Base-by-base conservation (phyloP, 2,797 vertebrate genomes). In the Miichthys miiuy region DNA sequence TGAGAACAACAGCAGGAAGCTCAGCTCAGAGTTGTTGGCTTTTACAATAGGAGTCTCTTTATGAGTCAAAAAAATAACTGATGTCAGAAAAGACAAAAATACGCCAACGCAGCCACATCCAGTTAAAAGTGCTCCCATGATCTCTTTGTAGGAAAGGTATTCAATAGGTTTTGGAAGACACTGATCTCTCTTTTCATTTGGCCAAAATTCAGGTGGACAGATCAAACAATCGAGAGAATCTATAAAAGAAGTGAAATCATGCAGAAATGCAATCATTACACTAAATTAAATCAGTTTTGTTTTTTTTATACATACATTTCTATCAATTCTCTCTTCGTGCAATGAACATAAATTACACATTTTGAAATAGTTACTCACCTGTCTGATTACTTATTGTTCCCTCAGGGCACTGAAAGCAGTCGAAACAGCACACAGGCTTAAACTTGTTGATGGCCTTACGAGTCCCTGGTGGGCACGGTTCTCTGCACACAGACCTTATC, bases 11-110 rank as follows among this genome's bases (percentile, higher is more conserved):
- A 95, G 55, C 42, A 95, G 81, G 62, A 95, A 92, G 38, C 89
- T 94, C 48, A 94, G 41, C 68, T 94, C 90, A n/a, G 90, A 93
- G 84, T 93, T 93, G 71, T 91, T 93, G 72, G 84, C 86, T 42
- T 84, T 93, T 0, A 93, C 89, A 38, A 94, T 90, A 2, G 93
- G 91, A 25, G 87, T 92, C 30, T 94, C 86, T 77, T 80, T 92
- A 63, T 91, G 87, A 66, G 73, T 79, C 48, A 90, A 76, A 67
- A 92, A 91, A 5, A 90, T 78, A 0, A 87, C 67, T 3, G 82
- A 88, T 52, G 69, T 87, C n/a, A 92, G 50, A 48, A 93, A 72
- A 11, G 85, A 82, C 44, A 92, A 65, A 89, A 92, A 88, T 25
- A 89, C 72, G 21, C 93, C 93, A 25, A 90, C 5, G 13, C 86